A percentile compares a stretch with the other conserved stretches of the same genome.
These are phyloP conservation scores for Drosophila ustulata DNA, from an alignment of 2,888 invertebrate species.

Conservation along the genomic window DNA sequence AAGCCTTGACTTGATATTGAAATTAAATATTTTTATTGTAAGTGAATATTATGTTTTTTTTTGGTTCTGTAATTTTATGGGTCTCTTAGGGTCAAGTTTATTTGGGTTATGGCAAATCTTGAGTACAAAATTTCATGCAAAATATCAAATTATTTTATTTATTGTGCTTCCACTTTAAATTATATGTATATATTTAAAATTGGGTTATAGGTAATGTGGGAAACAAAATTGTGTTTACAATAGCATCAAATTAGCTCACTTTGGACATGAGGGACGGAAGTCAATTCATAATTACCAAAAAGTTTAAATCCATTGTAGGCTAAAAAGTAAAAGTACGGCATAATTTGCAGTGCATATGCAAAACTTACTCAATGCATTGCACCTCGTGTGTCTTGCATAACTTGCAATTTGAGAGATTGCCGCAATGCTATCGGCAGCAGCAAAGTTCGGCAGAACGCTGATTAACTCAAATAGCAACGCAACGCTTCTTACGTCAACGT, in stretches of 20 bases:
- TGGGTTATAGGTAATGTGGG: no score
- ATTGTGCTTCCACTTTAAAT: no score
- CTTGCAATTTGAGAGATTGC: conserved; percentile 9
- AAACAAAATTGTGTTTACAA: neutral
- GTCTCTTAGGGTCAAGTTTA: no score
- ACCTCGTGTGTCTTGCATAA: neutral
- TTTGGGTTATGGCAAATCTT: no score
- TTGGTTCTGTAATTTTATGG: no score
- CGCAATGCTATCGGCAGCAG: neutral
- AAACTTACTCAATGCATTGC: neutral
- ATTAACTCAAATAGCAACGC: conserved; percentile 13
- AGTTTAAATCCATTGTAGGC: neutral
- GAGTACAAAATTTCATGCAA: no score
- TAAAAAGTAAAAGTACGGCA: neutral
- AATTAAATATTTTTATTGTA: no score
- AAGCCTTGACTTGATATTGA: no score
- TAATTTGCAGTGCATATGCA: conserved; percentile 7
- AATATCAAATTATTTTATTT: no score
- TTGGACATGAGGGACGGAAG: conserved; percentile 7
- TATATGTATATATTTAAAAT: no score
- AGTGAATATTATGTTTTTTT: no score
- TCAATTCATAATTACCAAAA: neutral
- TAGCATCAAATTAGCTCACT: neutral
- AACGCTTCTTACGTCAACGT: conserved; percentile 11
- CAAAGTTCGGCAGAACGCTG: neutral